These are phyloP conservation scores for Leucopternis melanops DNA, from an alignment of 2,113 vertebrate species.

Conservation along the genomic window DNA sequence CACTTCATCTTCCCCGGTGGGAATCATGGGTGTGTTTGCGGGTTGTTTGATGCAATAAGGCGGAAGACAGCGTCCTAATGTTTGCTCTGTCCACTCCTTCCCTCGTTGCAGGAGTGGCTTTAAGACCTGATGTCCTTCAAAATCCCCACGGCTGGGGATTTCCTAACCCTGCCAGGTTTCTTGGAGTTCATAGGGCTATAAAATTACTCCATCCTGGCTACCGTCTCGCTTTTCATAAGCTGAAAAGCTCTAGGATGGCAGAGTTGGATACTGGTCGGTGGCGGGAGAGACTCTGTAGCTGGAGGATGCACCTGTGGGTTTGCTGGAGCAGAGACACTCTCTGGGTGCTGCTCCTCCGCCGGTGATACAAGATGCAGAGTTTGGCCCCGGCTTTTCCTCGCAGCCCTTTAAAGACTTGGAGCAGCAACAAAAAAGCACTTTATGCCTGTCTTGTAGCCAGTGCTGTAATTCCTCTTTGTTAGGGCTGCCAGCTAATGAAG, in stretches of 20 bases:
- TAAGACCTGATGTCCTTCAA: too few species aligned
- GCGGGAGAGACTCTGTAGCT: background rate
- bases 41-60: background rate
- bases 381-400: background rate
- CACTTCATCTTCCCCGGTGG: background rate
- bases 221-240: background rate
- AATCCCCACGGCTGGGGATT: background rate
- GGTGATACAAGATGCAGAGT: background rate
- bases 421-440: background rate
- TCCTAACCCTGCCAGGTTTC: background rate
- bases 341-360: background rate
- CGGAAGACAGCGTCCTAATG: rapidly evolving
- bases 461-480: background rate
- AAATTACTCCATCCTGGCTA: background rate
- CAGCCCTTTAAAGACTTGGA: background rate
- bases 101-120: background rate
- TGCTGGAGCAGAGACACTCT: background rate
- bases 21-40: background rate
- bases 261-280: background rate
- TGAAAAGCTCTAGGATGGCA: background rate
- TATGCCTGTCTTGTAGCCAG: background rate
- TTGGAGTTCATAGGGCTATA: background rate
- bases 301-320: background rate
- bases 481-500: background rate
- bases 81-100: background rate